Percentiles rank a stretch among this genome's conserved stretches.
phyloP scores from a whole-genome alignment of 2,888 invertebrate genomes.

The Calliopum simillimum region DNA sequence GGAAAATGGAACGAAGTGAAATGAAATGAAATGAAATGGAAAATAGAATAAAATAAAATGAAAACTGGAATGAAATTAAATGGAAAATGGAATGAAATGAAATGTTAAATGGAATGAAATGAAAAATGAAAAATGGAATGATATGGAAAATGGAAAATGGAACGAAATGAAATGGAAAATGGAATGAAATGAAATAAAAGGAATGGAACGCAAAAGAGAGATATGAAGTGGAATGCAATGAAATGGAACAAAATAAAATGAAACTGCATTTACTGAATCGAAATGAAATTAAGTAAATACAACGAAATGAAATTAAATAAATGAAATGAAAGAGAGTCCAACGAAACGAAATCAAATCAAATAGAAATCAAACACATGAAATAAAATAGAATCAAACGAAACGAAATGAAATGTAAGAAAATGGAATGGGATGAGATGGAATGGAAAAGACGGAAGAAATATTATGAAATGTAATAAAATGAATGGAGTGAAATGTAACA shows the following conservation, averaged over 20 bases:
- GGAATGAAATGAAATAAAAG: too few species aligned
- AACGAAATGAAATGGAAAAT: too few species aligned
- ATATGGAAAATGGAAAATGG: too few species aligned
- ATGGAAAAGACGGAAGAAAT: background rate
- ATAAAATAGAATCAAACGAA: background rate
- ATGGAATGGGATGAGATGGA: background rate
- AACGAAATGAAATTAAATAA: background rate
- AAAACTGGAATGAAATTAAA: too few species aligned
- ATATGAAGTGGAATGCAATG: background rate
- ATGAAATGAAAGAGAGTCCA: background rate
- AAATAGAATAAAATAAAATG: too few species aligned
- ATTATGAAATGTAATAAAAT: background rate
- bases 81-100: too few species aligned
- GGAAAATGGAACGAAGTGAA: too few species aligned
- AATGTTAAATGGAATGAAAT: too few species aligned
- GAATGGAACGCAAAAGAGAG: too few species aligned
- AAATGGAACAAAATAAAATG: background rate
- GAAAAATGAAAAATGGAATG: too few species aligned
- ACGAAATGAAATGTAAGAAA: background rate
- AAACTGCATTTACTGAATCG: too few species aligned
- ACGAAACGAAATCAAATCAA: background rate
- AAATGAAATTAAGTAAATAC: background rate
- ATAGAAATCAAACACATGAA: background rate
- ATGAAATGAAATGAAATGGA: too few species aligned
- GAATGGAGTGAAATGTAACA: background rate